Conservation (phyloP, 53 echinoderm and acorn worm genomes). For the Holothuria scabra region DNA sequence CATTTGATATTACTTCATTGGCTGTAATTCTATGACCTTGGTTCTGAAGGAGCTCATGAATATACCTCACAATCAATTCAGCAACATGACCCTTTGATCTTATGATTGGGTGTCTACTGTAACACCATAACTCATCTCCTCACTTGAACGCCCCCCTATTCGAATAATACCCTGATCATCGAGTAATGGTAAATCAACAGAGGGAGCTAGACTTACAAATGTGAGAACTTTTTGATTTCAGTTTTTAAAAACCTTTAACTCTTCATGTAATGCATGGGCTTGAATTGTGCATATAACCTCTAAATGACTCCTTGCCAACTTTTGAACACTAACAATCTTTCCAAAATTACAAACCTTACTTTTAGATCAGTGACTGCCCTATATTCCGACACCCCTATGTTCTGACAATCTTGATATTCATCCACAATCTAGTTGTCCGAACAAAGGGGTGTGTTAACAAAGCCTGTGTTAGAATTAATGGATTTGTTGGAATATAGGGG, state of each 20-base stretch:
- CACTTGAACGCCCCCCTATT: slow-evolving; percentile 8
- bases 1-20: background rate
- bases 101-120: too few species aligned
- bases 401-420: too few species aligned
- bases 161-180: background rate
- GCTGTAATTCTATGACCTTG: background rate
- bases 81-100: slow-evolving; percentile 23
- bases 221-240: background rate
- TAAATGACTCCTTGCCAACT: background rate
- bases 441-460: too few species aligned
- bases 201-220: background rate
- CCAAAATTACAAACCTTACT: background rate
- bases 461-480: too few species aligned
- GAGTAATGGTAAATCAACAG: background rate
- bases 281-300: background rate
- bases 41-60: too few species aligned
- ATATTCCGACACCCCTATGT: too few species aligned
- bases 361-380: too few species aligned
- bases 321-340: background rate
- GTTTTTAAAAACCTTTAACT: background rate
- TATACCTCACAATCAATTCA: slow-evolving; percentile 31
- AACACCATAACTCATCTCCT: slow-evolving; percentile 7
- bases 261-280: too few species aligned
- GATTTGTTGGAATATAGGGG: too few species aligned
- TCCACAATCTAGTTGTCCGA: too few species aligned